A percentile compares a stretch with the other conserved stretches of the same genome.
Conservation (phyloP, 2,797 vertebrate species). For the Tragopan temminckii region DNA sequence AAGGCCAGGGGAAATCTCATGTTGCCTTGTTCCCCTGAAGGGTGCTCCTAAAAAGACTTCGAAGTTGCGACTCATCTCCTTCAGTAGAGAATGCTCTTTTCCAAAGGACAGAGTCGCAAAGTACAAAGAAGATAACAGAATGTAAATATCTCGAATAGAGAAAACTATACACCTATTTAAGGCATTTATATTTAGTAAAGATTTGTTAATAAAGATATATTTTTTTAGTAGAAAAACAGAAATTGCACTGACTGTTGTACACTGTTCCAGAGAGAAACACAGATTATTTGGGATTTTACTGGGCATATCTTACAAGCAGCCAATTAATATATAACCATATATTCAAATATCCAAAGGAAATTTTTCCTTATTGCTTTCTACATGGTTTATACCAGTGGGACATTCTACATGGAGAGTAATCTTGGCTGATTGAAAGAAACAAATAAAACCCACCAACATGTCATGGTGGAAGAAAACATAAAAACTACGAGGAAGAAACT, state of each 20-base stretch:
- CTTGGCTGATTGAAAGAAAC: not conserved
- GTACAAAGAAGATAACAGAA: not conserved
- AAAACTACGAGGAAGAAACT: not conserved
- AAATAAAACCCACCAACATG: accelerated
- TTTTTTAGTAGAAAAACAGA: not conserved
- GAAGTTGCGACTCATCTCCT: not conserved
- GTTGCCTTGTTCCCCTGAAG: not conserved
- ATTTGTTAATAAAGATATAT: no score
- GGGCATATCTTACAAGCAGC: not conserved
- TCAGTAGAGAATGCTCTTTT: not conserved
- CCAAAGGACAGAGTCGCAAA: not conserved
- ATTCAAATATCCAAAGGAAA: not conserved
- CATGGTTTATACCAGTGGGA: not conserved
- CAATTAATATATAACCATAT: accelerated
- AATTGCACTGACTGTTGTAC: not conserved
- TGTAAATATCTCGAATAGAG: not conserved
- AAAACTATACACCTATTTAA: not conserved
- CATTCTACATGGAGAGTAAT: accelerated
- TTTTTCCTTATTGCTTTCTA: not conserved
- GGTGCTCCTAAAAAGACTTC: not conserved
- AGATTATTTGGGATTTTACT: not conserved
- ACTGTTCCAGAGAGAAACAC: not conserved
- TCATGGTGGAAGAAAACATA: not conserved
- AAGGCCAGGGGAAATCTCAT: not conserved
- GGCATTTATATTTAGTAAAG: not conserved